Percentiles rank a stretch among this genome's conserved stretches.
Evolutionary conservation across 2,113 vertebrate species (phyloP).

Genomic region (Plectropomus leopardus): DNA sequence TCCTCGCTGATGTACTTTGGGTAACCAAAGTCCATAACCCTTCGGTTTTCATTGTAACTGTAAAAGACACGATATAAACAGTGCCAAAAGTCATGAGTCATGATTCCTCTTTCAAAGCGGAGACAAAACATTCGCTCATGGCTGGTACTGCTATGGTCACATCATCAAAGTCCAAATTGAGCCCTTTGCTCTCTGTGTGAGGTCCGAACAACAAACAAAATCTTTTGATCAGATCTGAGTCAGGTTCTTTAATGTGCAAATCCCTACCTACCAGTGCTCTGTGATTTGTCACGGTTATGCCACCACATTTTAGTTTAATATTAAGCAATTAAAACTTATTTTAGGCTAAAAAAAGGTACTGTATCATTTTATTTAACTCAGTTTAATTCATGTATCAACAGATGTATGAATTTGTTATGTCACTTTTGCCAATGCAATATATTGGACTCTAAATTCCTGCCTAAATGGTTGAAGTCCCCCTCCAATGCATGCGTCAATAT

Average conservation of each 20-base stretch:
- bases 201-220: slow-evolving; percentile 18
- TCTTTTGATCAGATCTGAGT: background rate
- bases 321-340: background rate
- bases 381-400: too few relatives aligned
- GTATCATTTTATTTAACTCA: slow-evolving; percentile 18
- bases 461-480: too few relatives aligned
- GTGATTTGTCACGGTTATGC: background rate
- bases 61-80: slow-evolving; percentile 16
- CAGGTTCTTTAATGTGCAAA: background rate
- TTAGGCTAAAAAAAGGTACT: background rate
- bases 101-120: background rate
- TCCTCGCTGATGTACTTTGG: slow-evolving; percentile 82
- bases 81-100: slow-evolving; percentile 7
- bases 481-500: too few relatives aligned
- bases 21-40: slow-evolving; percentile 78
- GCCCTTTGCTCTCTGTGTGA: slow-evolving; percentile 30
- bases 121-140: slow-evolving; percentile 8
- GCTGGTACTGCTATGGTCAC: background rate
- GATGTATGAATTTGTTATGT: background rate
- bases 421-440: background rate
- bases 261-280: background rate
- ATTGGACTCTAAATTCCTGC: too few relatives aligned
- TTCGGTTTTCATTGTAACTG: slow-evolving; percentile 83
- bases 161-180: slow-evolving; percentile 7
- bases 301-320: slow-evolving; percentile 5